These are phyloP conservation scores for Nycticorax nycticorax DNA, from an alignment of 2,113 vertebrate genomes.

Conservation along the genomic window DNA sequence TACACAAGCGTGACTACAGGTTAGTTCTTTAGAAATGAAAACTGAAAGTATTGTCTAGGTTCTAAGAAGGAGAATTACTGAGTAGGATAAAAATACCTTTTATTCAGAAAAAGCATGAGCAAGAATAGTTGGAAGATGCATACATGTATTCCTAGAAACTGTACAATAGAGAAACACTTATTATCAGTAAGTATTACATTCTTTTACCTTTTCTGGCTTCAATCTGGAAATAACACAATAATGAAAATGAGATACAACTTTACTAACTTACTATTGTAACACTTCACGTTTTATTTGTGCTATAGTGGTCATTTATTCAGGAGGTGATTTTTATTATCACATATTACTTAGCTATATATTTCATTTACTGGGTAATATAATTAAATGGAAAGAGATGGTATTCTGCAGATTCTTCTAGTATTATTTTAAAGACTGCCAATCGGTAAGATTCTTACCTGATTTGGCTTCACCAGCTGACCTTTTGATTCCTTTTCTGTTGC, in stretches of 20 bases:
- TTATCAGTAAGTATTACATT: not conserved
- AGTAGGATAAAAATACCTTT: not conserved
- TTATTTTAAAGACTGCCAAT: not conserved
- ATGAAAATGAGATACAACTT: not conserved
- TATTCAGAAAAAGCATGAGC: not conserved
- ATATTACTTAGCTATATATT: not conserved
- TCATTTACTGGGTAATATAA: not conserved
- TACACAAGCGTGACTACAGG: not conserved
- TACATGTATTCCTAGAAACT: not conserved
- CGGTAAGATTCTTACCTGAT: slow-evolving; percentile 72
- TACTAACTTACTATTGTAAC: not conserved
- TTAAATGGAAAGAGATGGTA: not conserved
- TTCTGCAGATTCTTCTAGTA: not conserved
- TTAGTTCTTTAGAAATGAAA: not conserved
- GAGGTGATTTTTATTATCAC: not conserved
- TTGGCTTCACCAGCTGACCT: slow-evolving; percentile 66
- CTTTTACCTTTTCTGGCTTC: not conserved
- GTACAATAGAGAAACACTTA: not conserved
- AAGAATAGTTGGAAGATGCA: not conserved
- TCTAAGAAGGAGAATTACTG: not conserved
- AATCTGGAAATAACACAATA: not conserved
- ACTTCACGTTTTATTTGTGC: not conserved
- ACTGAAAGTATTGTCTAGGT: not conserved
- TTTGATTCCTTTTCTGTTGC: slow-evolving; percentile 61
- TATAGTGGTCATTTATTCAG: not conserved